Evolutionary conservation across 2,113 vertebrate species (phyloP).

Genomic region (Oreochromis tanganicae): DNA sequence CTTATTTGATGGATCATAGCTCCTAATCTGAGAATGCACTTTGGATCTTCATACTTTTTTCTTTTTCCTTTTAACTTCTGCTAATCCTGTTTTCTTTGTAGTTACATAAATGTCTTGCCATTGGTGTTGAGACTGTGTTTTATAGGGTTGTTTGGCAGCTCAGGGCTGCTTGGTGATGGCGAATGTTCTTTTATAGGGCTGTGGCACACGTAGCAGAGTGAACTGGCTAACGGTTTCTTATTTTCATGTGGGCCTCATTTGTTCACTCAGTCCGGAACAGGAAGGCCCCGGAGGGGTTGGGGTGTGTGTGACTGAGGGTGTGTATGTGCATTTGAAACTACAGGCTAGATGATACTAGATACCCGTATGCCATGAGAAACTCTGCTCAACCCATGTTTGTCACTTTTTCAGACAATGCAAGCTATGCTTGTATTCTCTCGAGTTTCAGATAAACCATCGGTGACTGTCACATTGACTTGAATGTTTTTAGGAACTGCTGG

Average conservation of each 20-base stretch:
- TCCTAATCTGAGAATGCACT: conserved; percentile 54
- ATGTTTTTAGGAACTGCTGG: not conserved
- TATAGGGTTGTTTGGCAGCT: conserved; percentile 4
- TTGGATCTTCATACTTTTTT: conserved; percentile 42
- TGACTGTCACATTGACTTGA: not conserved
- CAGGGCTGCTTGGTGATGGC: conserved; percentile 1
- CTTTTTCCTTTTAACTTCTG: not conserved
- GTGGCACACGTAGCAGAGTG: conserved; percentile 44
- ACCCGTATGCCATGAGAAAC: conserved; percentile 30
- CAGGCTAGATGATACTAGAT: conserved; percentile 55
- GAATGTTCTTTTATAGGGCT: conserved; percentile 34
- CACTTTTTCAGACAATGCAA: not conserved
- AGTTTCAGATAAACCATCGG: not conserved
- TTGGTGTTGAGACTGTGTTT: not conserved
- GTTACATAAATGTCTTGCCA: conserved; percentile 23
- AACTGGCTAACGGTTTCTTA: conserved; percentile 46
- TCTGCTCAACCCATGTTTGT: not conserved
- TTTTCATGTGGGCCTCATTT: conserved; percentile 70
- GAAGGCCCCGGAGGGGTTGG: conserved; percentile 62
- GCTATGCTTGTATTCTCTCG: not conserved
- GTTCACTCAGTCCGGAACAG: conserved; percentile 68
- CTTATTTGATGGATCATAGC: conserved; percentile 56
- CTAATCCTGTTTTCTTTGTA: conserved; percentile 27
- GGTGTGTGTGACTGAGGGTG: not conserved
- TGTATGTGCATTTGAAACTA: not conserved